Conservation (phyloP, 2,113 vertebrate genomes). For the Prinia subflava region DNA sequence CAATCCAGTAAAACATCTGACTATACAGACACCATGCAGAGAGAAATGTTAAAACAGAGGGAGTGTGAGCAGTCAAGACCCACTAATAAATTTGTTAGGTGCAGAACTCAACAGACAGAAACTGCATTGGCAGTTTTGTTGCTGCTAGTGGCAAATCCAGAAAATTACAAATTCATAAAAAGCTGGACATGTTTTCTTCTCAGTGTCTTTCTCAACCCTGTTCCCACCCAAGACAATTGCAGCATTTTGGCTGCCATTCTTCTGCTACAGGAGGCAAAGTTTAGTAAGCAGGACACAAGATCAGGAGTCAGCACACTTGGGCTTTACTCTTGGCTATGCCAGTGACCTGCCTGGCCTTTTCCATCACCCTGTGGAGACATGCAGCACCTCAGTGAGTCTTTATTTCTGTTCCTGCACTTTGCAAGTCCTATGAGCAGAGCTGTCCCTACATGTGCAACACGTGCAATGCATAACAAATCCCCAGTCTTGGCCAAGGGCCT, state of each 20-base stretch:
- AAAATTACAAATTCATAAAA: not conserved
- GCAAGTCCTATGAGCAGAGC: not conserved
- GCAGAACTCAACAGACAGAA: not conserved
- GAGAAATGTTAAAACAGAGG: not conserved
- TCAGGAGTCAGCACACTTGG: not conserved
- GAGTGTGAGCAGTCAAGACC: not conserved
- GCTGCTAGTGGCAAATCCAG: not conserved
- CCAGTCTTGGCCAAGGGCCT: not conserved
- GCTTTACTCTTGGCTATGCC: not conserved
- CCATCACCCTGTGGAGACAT: not conserved
- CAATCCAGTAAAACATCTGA: not conserved
- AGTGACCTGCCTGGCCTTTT: not conserved
- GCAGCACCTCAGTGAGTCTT: not conserved
- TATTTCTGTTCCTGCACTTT: not conserved
- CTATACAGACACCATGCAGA: not conserved
- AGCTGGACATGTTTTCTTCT: not conserved
- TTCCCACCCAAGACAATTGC: not conserved
- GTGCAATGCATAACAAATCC: not conserved
- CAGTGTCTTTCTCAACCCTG: not conserved
- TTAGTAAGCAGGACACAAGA: not conserved
- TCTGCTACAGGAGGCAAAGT: not conserved
- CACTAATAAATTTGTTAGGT: not conserved
- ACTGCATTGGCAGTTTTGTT: not conserved
- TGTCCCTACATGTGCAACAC: not conserved
- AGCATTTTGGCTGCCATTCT: conserved; percentile 16